Percentiles rank a stretch among this genome's conserved stretches.
These are phyloP conservation scores for Merluccius polli DNA, from an alignment of 2,797 vertebrate genomes.

Conservation along the genomic window DNA sequence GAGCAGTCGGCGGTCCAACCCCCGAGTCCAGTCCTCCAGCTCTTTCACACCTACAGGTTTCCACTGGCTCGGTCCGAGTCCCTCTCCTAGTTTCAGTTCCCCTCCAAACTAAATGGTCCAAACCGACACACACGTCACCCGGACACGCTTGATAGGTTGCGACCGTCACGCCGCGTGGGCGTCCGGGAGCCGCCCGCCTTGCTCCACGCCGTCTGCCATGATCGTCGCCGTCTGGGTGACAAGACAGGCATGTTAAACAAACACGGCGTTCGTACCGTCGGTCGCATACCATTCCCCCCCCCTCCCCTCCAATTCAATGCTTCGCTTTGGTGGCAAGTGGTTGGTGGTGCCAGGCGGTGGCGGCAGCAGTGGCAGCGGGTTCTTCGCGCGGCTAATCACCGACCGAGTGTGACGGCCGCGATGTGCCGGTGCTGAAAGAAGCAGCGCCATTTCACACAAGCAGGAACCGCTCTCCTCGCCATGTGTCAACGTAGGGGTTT, in stretches of 20 bases:
- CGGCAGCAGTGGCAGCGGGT: no score
- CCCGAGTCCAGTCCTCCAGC: not conserved
- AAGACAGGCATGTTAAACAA: conserved; percentile 35
- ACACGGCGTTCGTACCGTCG: conserved; percentile 8
- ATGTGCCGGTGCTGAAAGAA: conserved; percentile 23
- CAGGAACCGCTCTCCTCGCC: conserved; percentile 8
- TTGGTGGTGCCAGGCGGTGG: conserved; percentile 29
- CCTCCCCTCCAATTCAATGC: conserved; percentile 29
- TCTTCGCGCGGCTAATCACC: conserved; percentile 42
- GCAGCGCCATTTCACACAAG: conserved; percentile 30
- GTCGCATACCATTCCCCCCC: not conserved
- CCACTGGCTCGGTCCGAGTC: not conserved
- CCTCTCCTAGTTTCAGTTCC: not conserved
- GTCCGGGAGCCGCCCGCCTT: conserved; percentile 2
- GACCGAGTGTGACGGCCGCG: conserved; percentile 27
- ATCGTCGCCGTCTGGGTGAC: conserved; percentile 19
- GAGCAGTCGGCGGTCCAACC: conserved; percentile 5
- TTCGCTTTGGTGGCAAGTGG: conserved; percentile 31
- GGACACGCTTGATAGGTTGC: not conserved
- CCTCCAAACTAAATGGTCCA: not conserved
- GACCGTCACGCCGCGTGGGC: not conserved
- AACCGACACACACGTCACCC: not conserved
- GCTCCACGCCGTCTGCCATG: conserved; percentile 1
- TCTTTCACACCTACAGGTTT: not conserved
- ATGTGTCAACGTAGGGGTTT: not conserved